Percentiles rank a stretch among this genome's conserved stretches.
Conservation (phyloP, 2,113 vertebrate genomes). For the Symphodus melops region DNA sequence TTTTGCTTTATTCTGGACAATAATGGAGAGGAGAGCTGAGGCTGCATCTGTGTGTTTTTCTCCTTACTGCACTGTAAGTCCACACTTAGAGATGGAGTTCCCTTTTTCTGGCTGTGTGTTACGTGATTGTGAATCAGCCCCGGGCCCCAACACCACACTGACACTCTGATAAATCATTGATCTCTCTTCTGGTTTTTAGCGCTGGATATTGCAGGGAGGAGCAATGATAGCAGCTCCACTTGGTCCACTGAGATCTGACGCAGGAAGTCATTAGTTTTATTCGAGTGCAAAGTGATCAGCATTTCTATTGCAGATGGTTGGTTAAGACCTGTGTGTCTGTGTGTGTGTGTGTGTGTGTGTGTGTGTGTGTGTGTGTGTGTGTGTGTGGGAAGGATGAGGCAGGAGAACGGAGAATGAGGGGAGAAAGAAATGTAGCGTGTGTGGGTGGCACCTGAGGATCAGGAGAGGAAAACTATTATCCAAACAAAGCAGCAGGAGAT, state of each 20-base stretch:
- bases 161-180: conserved; percentile 78
- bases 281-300: conserved; percentile 66
- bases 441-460: conserved; percentile 80
- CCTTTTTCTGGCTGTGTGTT: conserved; percentile 56
- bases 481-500: conserved; percentile 76
- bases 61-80: conserved; percentile 43
- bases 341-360: conserved; percentile 2
- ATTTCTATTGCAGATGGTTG: conserved; percentile 50
- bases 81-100: conserved; percentile 61
- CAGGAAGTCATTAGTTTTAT: conserved; percentile 71
- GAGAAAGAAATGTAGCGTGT: conserved; percentile 60
- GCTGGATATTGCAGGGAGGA: conserved; percentile 64
- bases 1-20: conserved; percentile 33
- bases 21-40: conserved; percentile 28
- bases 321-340: conserved; percentile 48
- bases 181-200: conserved; percentile 53
- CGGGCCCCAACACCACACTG: conserved; percentile 49
- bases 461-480: conserved; percentile 72
- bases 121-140: conserved; percentile 67
- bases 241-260: conserved; percentile 56
- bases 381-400: conserved; percentile 44
- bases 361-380: background rate
- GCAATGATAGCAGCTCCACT: conserved; percentile 42
- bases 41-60: conserved; percentile 48
- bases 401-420: conserved; percentile 49